Percentiles rank a stretch among this genome's conserved stretches.
Conservation (phyloP, 37 sponge, comb jelly and placozoan species). For the Halichondria panicea region DNA sequence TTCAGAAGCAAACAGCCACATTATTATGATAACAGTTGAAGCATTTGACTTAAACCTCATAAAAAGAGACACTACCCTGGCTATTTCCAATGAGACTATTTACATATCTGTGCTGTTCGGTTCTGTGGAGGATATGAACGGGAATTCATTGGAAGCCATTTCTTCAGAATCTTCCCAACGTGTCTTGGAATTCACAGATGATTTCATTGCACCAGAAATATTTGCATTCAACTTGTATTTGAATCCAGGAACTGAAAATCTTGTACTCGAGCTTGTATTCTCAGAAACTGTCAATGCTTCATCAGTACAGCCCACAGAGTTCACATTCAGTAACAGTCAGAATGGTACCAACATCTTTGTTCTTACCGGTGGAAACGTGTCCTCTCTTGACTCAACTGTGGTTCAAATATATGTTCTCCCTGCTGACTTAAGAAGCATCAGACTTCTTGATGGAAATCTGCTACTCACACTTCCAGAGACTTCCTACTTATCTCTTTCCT, state of each 20-base stretch:
- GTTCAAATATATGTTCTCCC: slow-evolving; percentile 49
- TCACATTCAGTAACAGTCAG: slow-evolving; percentile 60
- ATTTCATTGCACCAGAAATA: slow-evolving; percentile 64
- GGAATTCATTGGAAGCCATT: slow-evolving; percentile 52
- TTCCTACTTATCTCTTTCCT: slow-evolving; percentile 52
- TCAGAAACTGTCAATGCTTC: slow-evolving; percentile 87
- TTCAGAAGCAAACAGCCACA: slow-evolving; percentile 41
- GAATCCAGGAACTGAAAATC: slow-evolving; percentile 14
- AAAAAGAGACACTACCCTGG: slow-evolving; percentile 65
- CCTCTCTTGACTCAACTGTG: slow-evolving; percentile 55
- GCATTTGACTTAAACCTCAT: slow-evolving; percentile 71
- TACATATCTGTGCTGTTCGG: slow-evolving; percentile 48
- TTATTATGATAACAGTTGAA: slow-evolving; percentile 25
- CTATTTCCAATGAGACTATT: slow-evolving; percentile 56
- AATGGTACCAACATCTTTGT: slow-evolving; percentile 35
- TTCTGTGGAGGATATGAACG: slow-evolving; percentile 74
- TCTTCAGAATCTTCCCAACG: slow-evolving; percentile 23
- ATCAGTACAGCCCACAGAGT: slow-evolving; percentile 57
- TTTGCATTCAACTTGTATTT: slow-evolving; percentile 67
- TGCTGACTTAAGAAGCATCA: slow-evolving; percentile 63
- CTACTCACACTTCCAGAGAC: slow-evolving; percentile 68
- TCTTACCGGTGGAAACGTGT: slow-evolving; percentile 74
- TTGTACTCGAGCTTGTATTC: slow-evolving; percentile 80
- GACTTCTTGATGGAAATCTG: slow-evolving; percentile 50
- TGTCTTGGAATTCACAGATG: slow-evolving; percentile 49